A percentile compares a stretch with the other conserved stretches of the same genome.
These are phyloP conservation scores for Sebastes nivosus DNA, from an alignment of 2,797 vertebrate species.

Conservation along the genomic window DNA sequence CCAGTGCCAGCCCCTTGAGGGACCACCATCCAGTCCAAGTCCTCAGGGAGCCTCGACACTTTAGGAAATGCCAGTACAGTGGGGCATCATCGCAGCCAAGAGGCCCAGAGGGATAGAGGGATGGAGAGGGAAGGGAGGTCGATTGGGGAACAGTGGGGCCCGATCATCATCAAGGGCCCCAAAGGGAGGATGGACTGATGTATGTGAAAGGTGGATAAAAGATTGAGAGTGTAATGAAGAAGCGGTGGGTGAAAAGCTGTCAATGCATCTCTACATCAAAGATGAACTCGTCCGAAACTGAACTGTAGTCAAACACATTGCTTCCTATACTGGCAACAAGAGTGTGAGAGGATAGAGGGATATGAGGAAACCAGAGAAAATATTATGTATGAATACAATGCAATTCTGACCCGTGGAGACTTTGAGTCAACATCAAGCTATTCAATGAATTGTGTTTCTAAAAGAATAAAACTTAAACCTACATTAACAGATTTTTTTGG, in stretches of 20 bases:
- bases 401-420: neutral
- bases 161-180: conserved; percentile 53
- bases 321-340: neutral
- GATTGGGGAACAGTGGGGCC: neutral
- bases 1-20: conserved; percentile 46
- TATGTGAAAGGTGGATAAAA: conserved; percentile 37
- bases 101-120: conserved; percentile 36
- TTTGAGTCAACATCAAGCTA: neutral
- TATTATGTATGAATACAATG: neutral
- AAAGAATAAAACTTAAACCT: neutral
- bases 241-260: conserved; percentile 17
- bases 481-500: no score
- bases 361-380: neutral
- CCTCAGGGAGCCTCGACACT: conserved; percentile 61
- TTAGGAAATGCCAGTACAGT: conserved; percentile 67
- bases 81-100: conserved; percentile 44
- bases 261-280: neutral
- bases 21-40: conserved; percentile 54
- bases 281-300: neutral
- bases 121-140: neutral
- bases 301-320: neutral
- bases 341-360: neutral
- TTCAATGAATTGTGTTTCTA: neutral
- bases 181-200: conserved; percentile 31
- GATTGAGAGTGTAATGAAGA: conserved; percentile 34